These are phyloP conservation scores for Halcyon senegalensis DNA, from an alignment of 2,113 vertebrate species.

Conservation along the genomic window DNA sequence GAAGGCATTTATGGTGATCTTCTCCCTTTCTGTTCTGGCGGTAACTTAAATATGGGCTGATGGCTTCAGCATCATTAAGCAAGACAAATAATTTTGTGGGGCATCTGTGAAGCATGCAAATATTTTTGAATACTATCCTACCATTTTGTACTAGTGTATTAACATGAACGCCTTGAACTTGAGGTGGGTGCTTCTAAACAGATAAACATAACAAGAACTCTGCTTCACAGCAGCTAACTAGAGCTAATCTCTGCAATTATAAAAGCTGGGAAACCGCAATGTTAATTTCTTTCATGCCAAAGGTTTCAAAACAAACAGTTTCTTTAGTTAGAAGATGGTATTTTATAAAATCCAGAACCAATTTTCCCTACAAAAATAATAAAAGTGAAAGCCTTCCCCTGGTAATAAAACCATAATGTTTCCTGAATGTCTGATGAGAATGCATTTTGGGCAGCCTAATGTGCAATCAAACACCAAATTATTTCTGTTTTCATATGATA, in stretches of 20 bases:
- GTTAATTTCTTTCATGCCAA: conserved; percentile 15
- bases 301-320: conserved; percentile 24
- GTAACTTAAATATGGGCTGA: background rate
- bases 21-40: background rate
- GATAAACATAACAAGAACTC: background rate
- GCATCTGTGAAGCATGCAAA: background rate
- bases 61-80: background rate
- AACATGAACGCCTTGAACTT: background rate
- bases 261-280: conserved; percentile 2
- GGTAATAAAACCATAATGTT: conserved; percentile 13
- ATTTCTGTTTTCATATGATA: background rate
- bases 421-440: conserved; percentile 28
- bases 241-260: background rate
- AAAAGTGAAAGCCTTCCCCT: conserved; percentile 25
- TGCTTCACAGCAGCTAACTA: background rate
- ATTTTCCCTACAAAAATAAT: conserved; percentile 20
- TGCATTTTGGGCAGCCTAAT: conserved; percentile 2
- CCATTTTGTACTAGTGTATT: background rate
- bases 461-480: conserved; percentile 39
- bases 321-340: background rate
- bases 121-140: background rate
- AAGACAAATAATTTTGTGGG: background rate
- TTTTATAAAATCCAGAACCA: conserved; percentile 19
- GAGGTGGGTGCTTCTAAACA: background rate
- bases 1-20: background rate